Conservation (phyloP, 2,113 vertebrate species). For the Lanius ludovicianus region DNA sequence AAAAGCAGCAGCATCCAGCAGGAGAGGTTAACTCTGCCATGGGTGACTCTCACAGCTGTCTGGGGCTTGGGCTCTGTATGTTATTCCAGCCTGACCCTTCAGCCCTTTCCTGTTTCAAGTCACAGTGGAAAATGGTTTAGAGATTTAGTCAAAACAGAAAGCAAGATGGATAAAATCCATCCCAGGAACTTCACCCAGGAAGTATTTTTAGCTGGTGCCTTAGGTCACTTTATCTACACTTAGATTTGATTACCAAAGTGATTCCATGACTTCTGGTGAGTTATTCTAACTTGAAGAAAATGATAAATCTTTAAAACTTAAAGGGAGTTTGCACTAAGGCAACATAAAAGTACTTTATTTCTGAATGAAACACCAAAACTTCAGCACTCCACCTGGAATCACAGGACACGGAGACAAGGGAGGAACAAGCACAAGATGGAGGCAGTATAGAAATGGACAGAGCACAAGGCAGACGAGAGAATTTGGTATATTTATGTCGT, state of each 20-base stretch:
- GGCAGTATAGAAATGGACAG: rapidly evolving
- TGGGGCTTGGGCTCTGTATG: neutral
- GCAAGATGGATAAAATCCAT: neutral
- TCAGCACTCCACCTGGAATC: neutral
- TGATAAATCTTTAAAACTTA: neutral
- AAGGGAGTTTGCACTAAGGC: neutral
- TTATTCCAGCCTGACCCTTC: slow-evolving; percentile 36
- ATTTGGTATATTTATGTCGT: neutral
- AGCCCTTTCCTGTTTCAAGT: neutral
- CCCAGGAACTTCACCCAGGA: neutral
- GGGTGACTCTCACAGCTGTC: slow-evolving; percentile 1
- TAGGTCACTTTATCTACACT: neutral
- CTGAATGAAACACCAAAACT: neutral
- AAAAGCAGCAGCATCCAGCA: neutral
- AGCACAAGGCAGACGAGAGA: neutral
- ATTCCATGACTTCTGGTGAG: neutral
- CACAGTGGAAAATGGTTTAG: neutral
- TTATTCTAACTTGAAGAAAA: neutral
- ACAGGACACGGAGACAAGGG: neutral
- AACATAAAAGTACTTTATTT: neutral
- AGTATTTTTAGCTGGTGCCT: neutral
- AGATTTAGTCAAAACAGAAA: slow-evolving; percentile 25
- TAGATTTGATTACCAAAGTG: neutral
- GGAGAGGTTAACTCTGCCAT: neutral
- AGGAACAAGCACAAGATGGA: neutral